Evolutionary conservation across 2,888 invertebrate genomes (phyloP), one percentile per base, ranked within the genome.

Genomic region (Eupelmus urozonus): DNA sequence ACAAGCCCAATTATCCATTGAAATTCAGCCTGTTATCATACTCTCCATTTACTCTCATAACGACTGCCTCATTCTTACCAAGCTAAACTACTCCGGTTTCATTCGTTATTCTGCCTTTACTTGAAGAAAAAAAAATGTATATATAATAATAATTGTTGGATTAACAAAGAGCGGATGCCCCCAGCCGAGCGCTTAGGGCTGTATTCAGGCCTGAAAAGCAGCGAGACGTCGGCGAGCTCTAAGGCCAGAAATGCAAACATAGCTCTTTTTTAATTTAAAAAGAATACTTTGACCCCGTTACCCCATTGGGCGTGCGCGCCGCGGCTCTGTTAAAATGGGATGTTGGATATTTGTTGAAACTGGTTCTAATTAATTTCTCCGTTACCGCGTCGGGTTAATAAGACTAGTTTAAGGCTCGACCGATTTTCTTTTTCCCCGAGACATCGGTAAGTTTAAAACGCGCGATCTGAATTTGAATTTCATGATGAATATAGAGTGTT

Each of bases 121-220:
- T 18, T 34, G 34, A 23, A 45, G 13, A 45, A 45, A 45, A 16
- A 45, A 16, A 45, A 45, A 42, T 13, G 51, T 16, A 67, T 53
- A 20, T n/a, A n/a, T n/a, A n/a, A n/a, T n/a, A n/a, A n/a, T n/a
- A n/a, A 67, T 67, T 67, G 53, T 40, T 53, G 66, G 23, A 53
- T 53, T 67, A 40, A 55, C 66, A 53, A 67, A 67, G 16, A 18
- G 34, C 40, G n/a, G 23, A 67, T 53, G 73, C 76, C 63, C 73
- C 29, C 63, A 23, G 57, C n/a, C n/a, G n/a, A n/a, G 42, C 53
- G 45, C 75, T n/a, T n/a, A 75, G 60, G 69, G 65, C n/a, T n/a
- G n/a, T 60, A 62, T 60, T 71, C 73, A 74, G 74, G n/a, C 65
- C 70, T 57, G 65, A 81, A 57, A 49, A 9, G 29, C 16, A 25